Conservation (phyloP, 1,140 invertebrate genomes). For the Halictus rubicundus region DNA sequence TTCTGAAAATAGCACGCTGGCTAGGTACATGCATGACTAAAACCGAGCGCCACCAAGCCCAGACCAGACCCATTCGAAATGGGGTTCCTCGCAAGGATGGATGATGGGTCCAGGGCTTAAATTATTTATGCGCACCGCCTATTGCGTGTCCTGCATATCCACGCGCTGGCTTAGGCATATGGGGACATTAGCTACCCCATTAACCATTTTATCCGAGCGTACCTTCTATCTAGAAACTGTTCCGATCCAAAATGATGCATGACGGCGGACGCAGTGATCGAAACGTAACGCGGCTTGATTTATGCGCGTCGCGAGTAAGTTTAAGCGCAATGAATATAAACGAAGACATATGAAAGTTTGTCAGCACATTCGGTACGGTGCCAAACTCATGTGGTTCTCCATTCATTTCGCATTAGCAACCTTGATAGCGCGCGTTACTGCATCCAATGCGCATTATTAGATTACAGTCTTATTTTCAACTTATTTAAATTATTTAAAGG, state of each 20-base stretch:
- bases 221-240: constrained; percentile 13
- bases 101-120: constrained; percentile 63
- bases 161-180: constrained; percentile 71
- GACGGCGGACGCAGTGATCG: constrained; percentile 20
- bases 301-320: neutral
- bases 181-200: constrained; percentile 78
- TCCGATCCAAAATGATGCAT: constrained; percentile 28
- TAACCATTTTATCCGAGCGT: constrained; percentile 73
- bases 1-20: constrained; percentile 33
- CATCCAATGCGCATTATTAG: too few species aligned
- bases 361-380: too few species aligned
- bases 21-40: constrained; percentile 26
- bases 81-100: constrained; percentile 61
- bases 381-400: too few species aligned
- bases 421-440: too few species aligned
- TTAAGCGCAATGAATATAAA: neutral
- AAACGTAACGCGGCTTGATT: constrained; percentile 34
- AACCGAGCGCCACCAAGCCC: constrained; percentile 53
- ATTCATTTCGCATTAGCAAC: too few species aligned
- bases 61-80: constrained; percentile 58
- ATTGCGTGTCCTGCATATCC: constrained; percentile 70
- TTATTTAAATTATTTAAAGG: too few species aligned
- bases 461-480: too few species aligned
- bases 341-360: neutral
- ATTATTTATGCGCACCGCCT: constrained; percentile 77